phyloP scores from a whole-genome alignment of 2,113 vertebrate genomes.

The Columbina picui region DNA sequence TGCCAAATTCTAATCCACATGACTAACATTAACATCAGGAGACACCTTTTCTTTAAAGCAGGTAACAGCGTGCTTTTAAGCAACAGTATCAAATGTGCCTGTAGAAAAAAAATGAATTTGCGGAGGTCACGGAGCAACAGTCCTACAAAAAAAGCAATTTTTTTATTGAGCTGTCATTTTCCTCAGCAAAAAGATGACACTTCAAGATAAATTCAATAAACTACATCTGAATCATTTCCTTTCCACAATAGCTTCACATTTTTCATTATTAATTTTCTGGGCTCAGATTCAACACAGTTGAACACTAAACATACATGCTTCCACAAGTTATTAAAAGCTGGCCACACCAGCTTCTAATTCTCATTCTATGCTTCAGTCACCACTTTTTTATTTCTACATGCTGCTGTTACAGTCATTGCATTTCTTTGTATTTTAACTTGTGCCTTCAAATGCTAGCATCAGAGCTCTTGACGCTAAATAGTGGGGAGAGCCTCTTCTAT shows the following conservation, averaged over 20 bases:
- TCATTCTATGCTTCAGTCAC: background rate
- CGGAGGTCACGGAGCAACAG: background rate
- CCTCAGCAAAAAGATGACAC: background rate
- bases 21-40: background rate
- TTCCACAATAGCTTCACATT: background rate
- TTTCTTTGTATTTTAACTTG: background rate
- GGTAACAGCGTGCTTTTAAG: background rate
- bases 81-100: background rate
- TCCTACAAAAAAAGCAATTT: background rate
- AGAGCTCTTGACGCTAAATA: background rate
- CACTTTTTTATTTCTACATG: background rate
- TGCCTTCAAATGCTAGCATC: background rate
- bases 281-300: background rate
- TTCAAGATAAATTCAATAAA: constrained; percentile 4
- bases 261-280: constrained; percentile 28
- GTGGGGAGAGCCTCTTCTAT: rapidly evolving
- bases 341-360: background rate
- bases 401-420: background rate
- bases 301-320: background rate
- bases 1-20: background rate
- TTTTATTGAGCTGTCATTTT: background rate
- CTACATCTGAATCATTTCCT: background rate
- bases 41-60: background rate
- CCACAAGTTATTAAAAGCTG: background rate
- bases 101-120: background rate